These are phyloP conservation scores for Urocolius indicus DNA, from an alignment of 2,113 vertebrate genomes.

Conservation along the genomic window DNA sequence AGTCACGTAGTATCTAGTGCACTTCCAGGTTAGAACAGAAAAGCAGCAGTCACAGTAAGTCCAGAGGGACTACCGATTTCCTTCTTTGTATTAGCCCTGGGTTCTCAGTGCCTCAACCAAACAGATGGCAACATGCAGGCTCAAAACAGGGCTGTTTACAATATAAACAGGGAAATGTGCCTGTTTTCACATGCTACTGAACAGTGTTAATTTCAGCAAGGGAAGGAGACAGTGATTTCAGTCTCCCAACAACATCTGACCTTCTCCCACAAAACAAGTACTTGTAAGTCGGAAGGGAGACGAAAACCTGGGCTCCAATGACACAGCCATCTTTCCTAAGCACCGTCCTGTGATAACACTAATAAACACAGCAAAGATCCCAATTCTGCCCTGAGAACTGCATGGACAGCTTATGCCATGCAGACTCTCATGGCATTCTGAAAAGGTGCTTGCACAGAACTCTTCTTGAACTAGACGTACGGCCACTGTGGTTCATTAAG, in stretches of 20 bases:
- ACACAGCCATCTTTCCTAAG: not conserved
- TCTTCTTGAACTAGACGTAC: not conserved
- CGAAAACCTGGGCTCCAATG: not conserved
- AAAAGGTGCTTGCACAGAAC: not conserved
- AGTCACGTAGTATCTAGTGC: not conserved
- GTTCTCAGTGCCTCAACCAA: not conserved
- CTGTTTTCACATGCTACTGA: not conserved
- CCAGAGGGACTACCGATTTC: not conserved
- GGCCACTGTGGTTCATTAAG: not conserved
- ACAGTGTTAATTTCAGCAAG: not conserved
- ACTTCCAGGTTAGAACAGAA: not conserved
- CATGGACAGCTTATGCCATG: not conserved
- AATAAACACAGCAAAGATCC: not conserved
- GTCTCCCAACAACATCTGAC: not conserved
- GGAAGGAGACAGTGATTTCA: not conserved
- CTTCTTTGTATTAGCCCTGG: not conserved
- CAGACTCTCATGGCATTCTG: not conserved
- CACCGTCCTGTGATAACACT: not conserved
- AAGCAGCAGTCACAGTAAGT: not conserved
- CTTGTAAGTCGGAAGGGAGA: not conserved
- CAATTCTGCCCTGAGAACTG: not conserved
- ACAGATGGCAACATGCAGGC: not conserved
- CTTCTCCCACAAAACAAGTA: not conserved
- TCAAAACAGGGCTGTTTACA: not conserved
- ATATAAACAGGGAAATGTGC: fast-evolving